Conservation (phyloP, 2,113 vertebrate genomes). For the Etheostoma spectabile region DNA sequence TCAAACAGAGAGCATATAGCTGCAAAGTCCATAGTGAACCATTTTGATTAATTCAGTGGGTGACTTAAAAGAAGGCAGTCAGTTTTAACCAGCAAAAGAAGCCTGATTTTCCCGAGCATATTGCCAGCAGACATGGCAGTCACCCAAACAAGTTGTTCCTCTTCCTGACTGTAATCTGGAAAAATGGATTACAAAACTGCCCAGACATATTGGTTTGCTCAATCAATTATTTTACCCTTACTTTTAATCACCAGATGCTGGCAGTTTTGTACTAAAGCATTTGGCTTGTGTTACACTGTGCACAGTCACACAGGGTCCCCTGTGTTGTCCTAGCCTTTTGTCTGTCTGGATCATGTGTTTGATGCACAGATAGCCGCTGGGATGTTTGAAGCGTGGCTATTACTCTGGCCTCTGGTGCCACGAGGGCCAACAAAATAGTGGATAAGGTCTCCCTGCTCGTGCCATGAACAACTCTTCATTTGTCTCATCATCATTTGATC, state of each 20-base stretch:
- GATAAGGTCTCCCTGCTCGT: slow-evolving; percentile 51
- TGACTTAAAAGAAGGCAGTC: slow-evolving; percentile 40
- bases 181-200: slow-evolving; percentile 63
- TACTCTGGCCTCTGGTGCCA: slow-evolving; percentile 35
- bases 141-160: slow-evolving; percentile 45
- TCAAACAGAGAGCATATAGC: slow-evolving; percentile 48
- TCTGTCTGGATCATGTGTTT: slow-evolving; percentile 40
- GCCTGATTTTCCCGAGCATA: slow-evolving; percentile 47
- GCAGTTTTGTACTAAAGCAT: slow-evolving; percentile 28
- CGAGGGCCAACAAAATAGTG: background rate
- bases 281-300: slow-evolving; percentile 18
- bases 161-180: slow-evolving; percentile 41
- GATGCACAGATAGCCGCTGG: slow-evolving; percentile 19
- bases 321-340: background rate
- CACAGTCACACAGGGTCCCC: slow-evolving; percentile 3
- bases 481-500: background rate
- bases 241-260: slow-evolving; percentile 12
- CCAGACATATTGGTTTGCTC: slow-evolving; percentile 65
- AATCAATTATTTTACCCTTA: slow-evolving; percentile 50
- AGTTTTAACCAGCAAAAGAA: slow-evolving; percentile 42
- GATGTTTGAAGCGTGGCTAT: slow-evolving; percentile 14
- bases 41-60: slow-evolving; percentile 30
- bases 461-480: slow-evolving; percentile 46
- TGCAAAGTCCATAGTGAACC: slow-evolving; percentile 9
- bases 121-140: slow-evolving; percentile 48